These are phyloP conservation scores for Macaria notata DNA, from an alignment of 2,888 invertebrate genomes.

Conservation along the genomic window DNA sequence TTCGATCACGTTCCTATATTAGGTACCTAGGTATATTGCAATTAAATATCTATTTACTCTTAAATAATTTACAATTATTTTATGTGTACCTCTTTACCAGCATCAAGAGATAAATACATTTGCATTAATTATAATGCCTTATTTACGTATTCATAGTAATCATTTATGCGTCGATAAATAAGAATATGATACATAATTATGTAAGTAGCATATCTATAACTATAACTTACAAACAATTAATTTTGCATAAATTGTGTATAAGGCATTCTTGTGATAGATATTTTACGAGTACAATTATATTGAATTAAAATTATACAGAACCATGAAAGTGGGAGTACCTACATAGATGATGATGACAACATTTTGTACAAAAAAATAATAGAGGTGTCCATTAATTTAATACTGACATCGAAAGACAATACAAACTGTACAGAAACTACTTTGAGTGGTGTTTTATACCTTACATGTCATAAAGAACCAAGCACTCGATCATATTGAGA, in stretches of 20 bases:
- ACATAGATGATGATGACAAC: conserved; percentile 4
- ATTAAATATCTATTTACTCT: conserved; percentile 6
- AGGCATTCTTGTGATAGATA: conserved; percentile 56
- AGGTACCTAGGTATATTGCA: conserved; percentile 2
- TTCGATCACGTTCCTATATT: conserved; percentile 31
- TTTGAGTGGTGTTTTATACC: conserved; percentile 80
- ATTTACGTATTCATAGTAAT: conserved; percentile 10
- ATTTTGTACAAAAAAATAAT: conserved; percentile 21
- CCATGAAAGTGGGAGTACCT: neutral
- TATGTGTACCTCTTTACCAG: conserved; percentile 79
- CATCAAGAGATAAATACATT: conserved; percentile 34
- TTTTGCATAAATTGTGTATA: conserved; percentile 38
- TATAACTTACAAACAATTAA: conserved; percentile 18
- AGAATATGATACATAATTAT: conserved; percentile 7
- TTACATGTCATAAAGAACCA: conserved; percentile 73
- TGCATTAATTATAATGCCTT: conserved; percentile 21
- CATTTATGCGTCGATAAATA: conserved; percentile 19
- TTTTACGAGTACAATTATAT: conserved; percentile 19
- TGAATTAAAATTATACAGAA: conserved; percentile 15
- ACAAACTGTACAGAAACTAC: conserved; percentile 79
- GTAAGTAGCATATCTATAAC: conserved; percentile 8
- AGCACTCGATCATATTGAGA: conserved; percentile 79
- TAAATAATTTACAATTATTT: conserved; percentile 69
- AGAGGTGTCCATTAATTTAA: conserved; percentile 36
- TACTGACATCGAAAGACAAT: conserved; percentile 64